phyloP scores from a whole-genome alignment of 1,140 invertebrate genomes.

The Tetragonula clypearis region DNA sequence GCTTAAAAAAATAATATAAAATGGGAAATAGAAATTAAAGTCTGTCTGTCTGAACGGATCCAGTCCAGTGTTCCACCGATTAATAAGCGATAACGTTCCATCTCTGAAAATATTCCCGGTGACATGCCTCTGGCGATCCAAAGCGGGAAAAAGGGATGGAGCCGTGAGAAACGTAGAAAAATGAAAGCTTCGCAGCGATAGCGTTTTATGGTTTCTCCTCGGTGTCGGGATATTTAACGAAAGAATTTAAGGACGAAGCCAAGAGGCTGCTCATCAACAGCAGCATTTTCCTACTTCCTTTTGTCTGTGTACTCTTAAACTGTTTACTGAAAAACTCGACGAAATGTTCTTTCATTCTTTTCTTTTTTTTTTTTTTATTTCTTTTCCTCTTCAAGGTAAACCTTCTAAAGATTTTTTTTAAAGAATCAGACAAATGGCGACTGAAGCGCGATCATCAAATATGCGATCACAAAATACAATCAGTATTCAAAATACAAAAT shows the following conservation, averaged over 20 bases:
- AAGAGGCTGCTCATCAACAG: neutral
- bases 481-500: no score
- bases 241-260: neutral
- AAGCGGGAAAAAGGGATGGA: neutral
- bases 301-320: neutral
- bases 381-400: no score
- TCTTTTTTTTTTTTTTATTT: no score
- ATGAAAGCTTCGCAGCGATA: neutral
- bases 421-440: no score
- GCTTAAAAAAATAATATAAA: neutral
- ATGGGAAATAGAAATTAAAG: conserved; percentile 30
- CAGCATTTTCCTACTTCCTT: neutral
- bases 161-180: neutral
- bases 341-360: neutral
- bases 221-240: neutral
- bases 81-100: conserved; percentile 27
- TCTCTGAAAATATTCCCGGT: conserved; percentile 8
- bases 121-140: neutral
- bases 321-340: no score
- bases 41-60: neutral
- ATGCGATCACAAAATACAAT: no score
- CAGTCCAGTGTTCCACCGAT: neutral
- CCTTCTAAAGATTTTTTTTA: no score
- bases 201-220: neutral
- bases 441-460: no score